Percentiles rank a stretch among this genome's conserved stretches.
Evolutionary conservation across 2,797 vertebrate genomes (phyloP).

Genomic region (Falco rusticolus): DNA sequence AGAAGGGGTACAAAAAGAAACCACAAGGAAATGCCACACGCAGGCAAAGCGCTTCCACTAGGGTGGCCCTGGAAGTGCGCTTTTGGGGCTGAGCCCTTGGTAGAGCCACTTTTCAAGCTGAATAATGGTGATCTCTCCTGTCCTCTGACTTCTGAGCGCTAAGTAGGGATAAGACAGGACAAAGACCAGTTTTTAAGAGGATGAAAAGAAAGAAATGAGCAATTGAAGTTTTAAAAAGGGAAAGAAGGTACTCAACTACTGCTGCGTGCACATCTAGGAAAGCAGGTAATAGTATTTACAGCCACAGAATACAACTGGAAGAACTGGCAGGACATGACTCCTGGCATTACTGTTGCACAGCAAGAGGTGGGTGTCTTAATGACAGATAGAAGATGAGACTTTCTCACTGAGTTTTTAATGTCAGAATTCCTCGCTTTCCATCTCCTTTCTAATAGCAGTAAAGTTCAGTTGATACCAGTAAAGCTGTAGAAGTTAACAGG

Average conservation of each 20-base stretch:
- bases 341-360: background rate
- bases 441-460: background rate
- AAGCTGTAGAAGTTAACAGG: background rate
- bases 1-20: background rate
- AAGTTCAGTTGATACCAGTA: background rate
- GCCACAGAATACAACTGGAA: background rate
- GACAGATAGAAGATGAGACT: background rate
- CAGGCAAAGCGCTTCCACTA: background rate
- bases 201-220: background rate
- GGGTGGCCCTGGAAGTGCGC: background rate
- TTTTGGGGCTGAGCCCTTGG: background rate
- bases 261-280: background rate
- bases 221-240: background rate
- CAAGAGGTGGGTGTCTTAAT: background rate
- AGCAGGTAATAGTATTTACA: background rate
- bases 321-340: background rate
- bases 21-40: rapidly evolving
- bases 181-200: background rate
- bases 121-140: background rate
- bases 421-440: background rate
- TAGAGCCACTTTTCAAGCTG: background rate
- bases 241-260: background rate
- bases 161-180: background rate
- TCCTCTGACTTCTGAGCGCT: background rate
- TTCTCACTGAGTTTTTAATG: background rate